Conservation (phyloP, 1,140 invertebrate species). For the Episyrphus balteatus region DNA sequence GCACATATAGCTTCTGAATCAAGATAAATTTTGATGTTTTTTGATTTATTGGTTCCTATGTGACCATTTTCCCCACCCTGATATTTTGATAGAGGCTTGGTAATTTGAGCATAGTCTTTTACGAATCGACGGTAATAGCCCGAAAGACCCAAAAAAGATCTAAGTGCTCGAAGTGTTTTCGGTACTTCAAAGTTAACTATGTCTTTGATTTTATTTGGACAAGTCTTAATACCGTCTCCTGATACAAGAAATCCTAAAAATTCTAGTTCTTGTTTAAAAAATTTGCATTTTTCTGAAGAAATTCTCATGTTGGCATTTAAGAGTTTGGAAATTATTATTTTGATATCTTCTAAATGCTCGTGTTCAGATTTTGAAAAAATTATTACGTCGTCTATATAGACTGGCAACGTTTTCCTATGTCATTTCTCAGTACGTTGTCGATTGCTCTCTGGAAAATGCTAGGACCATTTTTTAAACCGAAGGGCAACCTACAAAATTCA, state of each 20-base stretch:
- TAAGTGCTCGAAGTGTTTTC: slow-evolving; percentile 3
- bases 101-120: slow-evolving; percentile 5
- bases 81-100: slow-evolving; percentile 5
- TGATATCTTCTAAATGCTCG: slow-evolving; percentile 34
- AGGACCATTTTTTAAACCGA: slow-evolving; percentile 17
- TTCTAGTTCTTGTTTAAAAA: slow-evolving; percentile 22
- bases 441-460: slow-evolving; percentile 3
- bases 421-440: slow-evolving; percentile 2
- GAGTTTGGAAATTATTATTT: too few relatives aligned
- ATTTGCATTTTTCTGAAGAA: slow-evolving; percentile 37
- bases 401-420: slow-evolving; percentile 4
- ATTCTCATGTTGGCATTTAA: slow-evolving; percentile 35
- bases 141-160: slow-evolving; percentile 9
- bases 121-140: slow-evolving; percentile 11
- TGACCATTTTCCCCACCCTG: slow-evolving; percentile 7
- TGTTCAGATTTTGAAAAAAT: slow-evolving; percentile 16
- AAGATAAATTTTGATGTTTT: slow-evolving; percentile 4
- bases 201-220: slow-evolving; percentile 11
- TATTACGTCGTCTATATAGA: slow-evolving; percentile 6
- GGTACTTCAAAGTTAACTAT: slow-evolving; percentile 10
- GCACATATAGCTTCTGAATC: slow-evolving; percentile 12
- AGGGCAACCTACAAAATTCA: slow-evolving; percentile 14
- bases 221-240: slow-evolving; percentile 7
- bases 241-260: slow-evolving; percentile 8
- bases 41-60: slow-evolving; percentile 2